Evolutionary conservation across 2,888 invertebrate genomes (phyloP).

Genomic region (Noctuana brunneofusca): DNA sequence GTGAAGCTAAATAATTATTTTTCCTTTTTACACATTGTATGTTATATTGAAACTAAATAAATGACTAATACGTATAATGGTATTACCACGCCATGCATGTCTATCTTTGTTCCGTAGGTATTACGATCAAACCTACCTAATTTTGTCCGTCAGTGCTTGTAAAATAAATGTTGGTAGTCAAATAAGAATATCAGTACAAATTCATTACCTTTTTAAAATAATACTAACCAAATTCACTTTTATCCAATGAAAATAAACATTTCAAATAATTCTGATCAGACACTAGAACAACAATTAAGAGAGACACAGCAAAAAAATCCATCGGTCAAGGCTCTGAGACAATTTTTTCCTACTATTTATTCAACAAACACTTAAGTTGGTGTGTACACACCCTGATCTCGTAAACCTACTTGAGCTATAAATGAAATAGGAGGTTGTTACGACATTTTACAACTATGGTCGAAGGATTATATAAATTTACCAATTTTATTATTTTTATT

Average conservation of each 20-base stretch:
- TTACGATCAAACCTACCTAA: too few relatives aligned
- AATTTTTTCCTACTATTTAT: conserved; percentile 48
- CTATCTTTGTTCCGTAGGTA: too few relatives aligned
- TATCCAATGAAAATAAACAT: background rate
- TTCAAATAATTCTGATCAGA: background rate
- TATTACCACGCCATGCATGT: too few relatives aligned
- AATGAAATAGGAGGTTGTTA: conserved; percentile 3
- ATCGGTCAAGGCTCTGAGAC: conserved; percentile 45
- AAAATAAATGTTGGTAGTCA: too few relatives aligned
- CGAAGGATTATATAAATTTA: too few relatives aligned
- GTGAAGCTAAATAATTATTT: too few relatives aligned
- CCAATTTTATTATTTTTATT: conserved; percentile 18
- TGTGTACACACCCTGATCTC: conserved; percentile 45
- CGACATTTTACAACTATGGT: conserved; percentile 20
- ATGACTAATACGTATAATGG: too few relatives aligned
- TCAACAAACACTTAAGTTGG: conserved; percentile 48
- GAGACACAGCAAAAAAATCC: conserved; percentile 25
- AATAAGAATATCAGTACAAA: background rate
- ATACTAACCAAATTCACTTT: background rate
- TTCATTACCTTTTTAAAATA: background rate
- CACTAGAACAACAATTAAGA: background rate
- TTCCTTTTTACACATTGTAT: too few relatives aligned
- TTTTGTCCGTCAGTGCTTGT: too few relatives aligned
- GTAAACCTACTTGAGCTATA: conserved; percentile 47
- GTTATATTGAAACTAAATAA: too few relatives aligned